Base-by-base conservation (phyloP, 2,888 invertebrate species). In the Mayetiola destructor region DNA sequence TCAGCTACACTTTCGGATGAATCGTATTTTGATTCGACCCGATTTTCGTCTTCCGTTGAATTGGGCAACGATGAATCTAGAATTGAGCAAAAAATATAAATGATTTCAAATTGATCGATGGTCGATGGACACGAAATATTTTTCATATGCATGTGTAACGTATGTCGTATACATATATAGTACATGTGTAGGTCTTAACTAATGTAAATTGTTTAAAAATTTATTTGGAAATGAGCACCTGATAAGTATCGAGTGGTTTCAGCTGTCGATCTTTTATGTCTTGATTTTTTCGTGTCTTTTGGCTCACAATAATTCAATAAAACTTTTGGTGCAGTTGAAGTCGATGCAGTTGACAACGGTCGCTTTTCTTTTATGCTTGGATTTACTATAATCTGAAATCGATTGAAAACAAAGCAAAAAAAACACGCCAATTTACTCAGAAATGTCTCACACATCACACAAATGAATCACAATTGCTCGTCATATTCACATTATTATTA, bases 1-100 rank as follows among this genome's bases (percentile, higher is more conserved):
- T 77, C 76, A 58, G 75, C 78, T 58, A 81, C 81, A 64, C 83
- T 83, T 64, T 84, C 83, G 10, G 83, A 83, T 2, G 83, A 84
- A 69, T 82, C 82, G 61, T 81, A 69, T 61, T 81, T 80, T 60
- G 78, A 76, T 56, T 77, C 76, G 63, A 70, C 65, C 60, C 76
- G 75, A 62, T 77, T 76, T 71, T 80, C 80, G 64, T 79, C 80
- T 66, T 78, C 79, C 6, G 73, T 70, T 55, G 73, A 71, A 60
- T 72, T 73, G 58, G 75, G 80, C 59, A 78, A 78, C 56, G 76
- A 75, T 8, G 73, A 72, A 60, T 80, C 78, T 66, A 72, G 66
- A 58, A 59, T 35, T 20, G 27, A 53, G 36, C 37, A 58, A 39
- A 23, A 20, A 32, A 32, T 48, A 32, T 55, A 53, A 57, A 42